A percentile compares a stretch with the other conserved stretches of the same genome.
These are phyloP conservation scores for Tenthredo notha DNA, from an alignment of 2,888 invertebrate genomes.

Conservation along the genomic window DNA sequence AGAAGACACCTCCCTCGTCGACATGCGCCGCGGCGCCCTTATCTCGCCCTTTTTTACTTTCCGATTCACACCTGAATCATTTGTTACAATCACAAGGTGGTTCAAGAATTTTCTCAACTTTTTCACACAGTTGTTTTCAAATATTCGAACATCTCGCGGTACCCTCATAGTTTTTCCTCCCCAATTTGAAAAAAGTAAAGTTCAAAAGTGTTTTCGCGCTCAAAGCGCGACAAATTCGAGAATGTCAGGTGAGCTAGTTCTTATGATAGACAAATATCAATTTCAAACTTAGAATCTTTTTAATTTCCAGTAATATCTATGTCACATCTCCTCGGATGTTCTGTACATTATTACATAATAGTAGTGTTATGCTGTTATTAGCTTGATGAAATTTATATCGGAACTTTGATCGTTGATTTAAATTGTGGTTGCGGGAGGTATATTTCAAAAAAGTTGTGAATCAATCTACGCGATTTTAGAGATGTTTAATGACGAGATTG, in stretches of 20 bases:
- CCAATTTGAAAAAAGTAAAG: not conserved
- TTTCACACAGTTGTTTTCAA: not conserved
- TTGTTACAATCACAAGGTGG: slow-evolving; percentile 32
- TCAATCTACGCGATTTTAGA: not conserved
- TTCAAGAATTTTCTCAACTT: not conserved
- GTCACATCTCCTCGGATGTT: not conserved
- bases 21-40: slow-evolving; percentile 66
- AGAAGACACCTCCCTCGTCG: slow-evolving; percentile 64
- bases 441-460: not conserved
- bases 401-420: not conserved
- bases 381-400: not conserved
- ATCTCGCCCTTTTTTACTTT: slow-evolving; percentile 47
- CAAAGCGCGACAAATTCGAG: slow-evolving; percentile 13
- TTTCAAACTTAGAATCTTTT: not conserved
- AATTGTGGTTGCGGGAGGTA: not conserved
- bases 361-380: not conserved
- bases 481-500: not conserved
- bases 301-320: not conserved
- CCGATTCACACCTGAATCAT: slow-evolving; percentile 61
- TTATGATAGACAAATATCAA: not conserved
- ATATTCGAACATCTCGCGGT: not conserved
- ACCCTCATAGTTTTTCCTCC: not conserved
- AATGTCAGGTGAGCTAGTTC: slow-evolving; percentile 35
- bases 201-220: slow-evolving; percentile 12
- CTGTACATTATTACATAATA: not conserved